phyloP scores from a whole-genome alignment of 2,797 vertebrate genomes.

The Cyprinodon diabolis region DNA sequence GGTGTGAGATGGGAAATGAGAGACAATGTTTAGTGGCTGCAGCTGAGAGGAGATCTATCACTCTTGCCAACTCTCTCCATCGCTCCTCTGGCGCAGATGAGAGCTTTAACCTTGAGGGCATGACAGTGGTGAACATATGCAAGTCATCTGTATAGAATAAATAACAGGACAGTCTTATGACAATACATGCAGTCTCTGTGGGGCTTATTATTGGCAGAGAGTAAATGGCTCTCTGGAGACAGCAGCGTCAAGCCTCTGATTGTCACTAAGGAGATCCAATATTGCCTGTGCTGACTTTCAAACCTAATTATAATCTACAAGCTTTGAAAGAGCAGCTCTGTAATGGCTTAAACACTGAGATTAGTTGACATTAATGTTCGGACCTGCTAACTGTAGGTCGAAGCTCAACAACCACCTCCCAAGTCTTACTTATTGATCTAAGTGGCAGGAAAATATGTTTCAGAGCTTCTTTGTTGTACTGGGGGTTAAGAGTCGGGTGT shows the following conservation, averaged over 20 bases:
- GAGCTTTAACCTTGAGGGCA: conserved; percentile 68
- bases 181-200: conserved; percentile 65
- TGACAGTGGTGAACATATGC: conserved; percentile 70
- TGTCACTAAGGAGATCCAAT: conserved; percentile 47
- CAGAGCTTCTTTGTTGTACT: conserved; percentile 18
- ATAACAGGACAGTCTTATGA: conserved; percentile 74
- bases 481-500: conserved; percentile 25
- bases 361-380: conserved; percentile 11
- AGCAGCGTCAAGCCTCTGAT: conserved; percentile 42
- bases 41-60: conserved; percentile 61
- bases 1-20: conserved; percentile 63
- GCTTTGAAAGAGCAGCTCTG: conserved; percentile 4
- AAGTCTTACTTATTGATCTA: conserved; percentile 5
- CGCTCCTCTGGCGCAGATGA: conserved; percentile 37
- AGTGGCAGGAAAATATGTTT: conserved; percentile 13
- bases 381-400: neutral
- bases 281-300: conserved; percentile 29
- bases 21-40: conserved; percentile 51
- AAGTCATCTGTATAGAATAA: conserved; percentile 78
- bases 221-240: conserved; percentile 49
- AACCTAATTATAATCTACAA: conserved; percentile 17
- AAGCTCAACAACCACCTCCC: neutral
- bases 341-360: neutral
- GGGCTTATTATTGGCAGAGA: conserved; percentile 62
- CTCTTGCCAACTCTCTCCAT: conserved; percentile 51